Evolutionary conservation across 1,140 invertebrate genomes (phyloP).

Genomic region (Zophobas atratus): DNA sequence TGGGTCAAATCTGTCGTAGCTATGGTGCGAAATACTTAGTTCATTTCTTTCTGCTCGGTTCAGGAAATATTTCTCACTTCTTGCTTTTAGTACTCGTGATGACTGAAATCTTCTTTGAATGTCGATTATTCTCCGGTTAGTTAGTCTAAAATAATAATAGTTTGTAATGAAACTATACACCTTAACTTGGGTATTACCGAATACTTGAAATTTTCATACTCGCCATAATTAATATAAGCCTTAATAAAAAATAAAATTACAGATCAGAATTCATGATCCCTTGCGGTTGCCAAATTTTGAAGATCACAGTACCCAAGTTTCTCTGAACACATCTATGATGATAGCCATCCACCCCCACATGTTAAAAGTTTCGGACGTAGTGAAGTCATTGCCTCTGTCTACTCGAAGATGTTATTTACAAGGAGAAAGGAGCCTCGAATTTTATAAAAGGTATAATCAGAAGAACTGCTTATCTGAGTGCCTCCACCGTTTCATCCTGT

Average conservation of each 20-base stretch:
- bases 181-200: too few relatives aligned
- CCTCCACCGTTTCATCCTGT: background rate
- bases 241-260: background rate
- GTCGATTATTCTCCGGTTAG: too few relatives aligned
- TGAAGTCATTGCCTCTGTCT: background rate
- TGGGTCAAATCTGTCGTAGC: too few relatives aligned
- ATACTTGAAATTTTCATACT: too few relatives aligned
- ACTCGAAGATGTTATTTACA: background rate
- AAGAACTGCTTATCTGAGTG: background rate
- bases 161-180: too few relatives aligned
- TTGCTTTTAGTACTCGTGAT: too few relatives aligned
- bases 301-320: background rate
- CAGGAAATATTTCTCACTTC: too few relatives aligned
- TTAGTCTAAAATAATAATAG: too few relatives aligned
- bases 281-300: background rate
- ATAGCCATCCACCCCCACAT: background rate
- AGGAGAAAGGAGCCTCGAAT: background rate
- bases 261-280: background rate
- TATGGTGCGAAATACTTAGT: too few relatives aligned
- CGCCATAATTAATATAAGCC: too few relatives aligned
- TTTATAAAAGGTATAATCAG: background rate
- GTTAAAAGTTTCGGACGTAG: background rate
- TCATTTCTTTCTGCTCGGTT: too few relatives aligned
- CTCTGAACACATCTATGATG: background rate
- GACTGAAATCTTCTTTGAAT: too few relatives aligned